Percentiles rank a stretch among this genome's conserved stretches.
phyloP scores from a whole-genome alignment of 2,113 vertebrate genomes.

The Erpornis zantholeuca region DNA sequence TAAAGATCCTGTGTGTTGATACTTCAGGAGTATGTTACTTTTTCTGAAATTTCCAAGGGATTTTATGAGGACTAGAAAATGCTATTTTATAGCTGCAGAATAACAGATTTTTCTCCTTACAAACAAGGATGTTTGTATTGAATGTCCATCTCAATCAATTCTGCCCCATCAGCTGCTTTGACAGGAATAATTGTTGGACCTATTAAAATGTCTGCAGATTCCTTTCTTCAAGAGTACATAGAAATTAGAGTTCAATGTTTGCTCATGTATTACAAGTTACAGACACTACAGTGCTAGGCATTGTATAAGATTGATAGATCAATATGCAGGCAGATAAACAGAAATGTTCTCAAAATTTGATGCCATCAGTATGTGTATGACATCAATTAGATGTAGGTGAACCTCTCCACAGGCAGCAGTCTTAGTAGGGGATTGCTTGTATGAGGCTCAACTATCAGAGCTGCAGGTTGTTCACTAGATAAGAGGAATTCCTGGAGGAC shows the following conservation, averaged over 20 bases:
- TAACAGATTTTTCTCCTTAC: not conserved
- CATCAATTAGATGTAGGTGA: not conserved
- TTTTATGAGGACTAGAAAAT: not conserved
- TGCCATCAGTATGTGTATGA: not conserved
- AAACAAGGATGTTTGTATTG: too few species aligned
- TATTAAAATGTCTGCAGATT: not conserved
- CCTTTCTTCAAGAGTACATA: not conserved
- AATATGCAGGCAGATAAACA: not conserved
- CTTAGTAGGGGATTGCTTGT: not conserved
- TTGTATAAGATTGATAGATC: not conserved
- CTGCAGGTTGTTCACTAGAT: not conserved
- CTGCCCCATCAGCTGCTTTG: not conserved
- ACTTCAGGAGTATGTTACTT: not conserved
- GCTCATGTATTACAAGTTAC: not conserved
- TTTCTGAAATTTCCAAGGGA: not conserved
- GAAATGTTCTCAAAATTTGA: not conserved
- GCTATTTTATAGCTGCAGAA: not conserved
- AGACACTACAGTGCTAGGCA: not conserved
- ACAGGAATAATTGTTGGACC: not conserved
- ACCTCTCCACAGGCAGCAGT: not conserved
- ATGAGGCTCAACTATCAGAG: not conserved
- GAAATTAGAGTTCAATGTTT: not conserved
- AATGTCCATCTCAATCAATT: not conserved
- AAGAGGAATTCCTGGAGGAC: not conserved
- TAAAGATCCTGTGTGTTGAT: constrained; percentile 4